Conservation (phyloP, 2,797 vertebrate species). For the Neosalanx taihuensis region DNA sequence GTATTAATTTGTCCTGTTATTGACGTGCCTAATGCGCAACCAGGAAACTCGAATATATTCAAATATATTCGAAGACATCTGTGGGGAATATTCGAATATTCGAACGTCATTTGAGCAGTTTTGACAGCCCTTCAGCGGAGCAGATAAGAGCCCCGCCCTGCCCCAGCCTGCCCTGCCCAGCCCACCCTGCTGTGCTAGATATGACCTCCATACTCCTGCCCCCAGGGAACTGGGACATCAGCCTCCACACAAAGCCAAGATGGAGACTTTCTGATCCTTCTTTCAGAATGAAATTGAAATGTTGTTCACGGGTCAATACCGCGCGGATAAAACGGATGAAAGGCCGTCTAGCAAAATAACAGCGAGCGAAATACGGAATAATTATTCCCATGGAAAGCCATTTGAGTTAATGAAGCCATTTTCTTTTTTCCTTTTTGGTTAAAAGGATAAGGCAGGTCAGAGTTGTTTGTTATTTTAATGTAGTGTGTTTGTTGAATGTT, state of each 20-base stretch:
- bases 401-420: background rate
- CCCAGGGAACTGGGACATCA: conserved; percentile 39
- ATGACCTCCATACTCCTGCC: conserved; percentile 40
- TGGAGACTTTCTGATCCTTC: conserved; percentile 11
- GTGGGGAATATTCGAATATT: too few species aligned
- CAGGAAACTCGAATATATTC: too few species aligned
- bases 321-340: background rate
- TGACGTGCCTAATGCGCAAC: too few species aligned
- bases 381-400: background rate
- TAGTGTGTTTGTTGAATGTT: conserved; percentile 25
- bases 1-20: too few species aligned
- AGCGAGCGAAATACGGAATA: background rate
- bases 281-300: conserved; percentile 3
- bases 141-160: conserved; percentile 63
- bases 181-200: conserved; percentile 62
- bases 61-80: too few species aligned
- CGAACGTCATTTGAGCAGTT: too few species aligned
- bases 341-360: background rate
- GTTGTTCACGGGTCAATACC: conserved; percentile 1
- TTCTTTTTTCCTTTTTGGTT: background rate
- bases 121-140: too few species aligned
- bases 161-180: conserved; percentile 52
- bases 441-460: background rate
- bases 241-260: conserved; percentile 20
- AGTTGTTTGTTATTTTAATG: conserved; percentile 17